phyloP scores from a whole-genome alignment of 1,140 invertebrate species.

The Papilio xuthus region DNA sequence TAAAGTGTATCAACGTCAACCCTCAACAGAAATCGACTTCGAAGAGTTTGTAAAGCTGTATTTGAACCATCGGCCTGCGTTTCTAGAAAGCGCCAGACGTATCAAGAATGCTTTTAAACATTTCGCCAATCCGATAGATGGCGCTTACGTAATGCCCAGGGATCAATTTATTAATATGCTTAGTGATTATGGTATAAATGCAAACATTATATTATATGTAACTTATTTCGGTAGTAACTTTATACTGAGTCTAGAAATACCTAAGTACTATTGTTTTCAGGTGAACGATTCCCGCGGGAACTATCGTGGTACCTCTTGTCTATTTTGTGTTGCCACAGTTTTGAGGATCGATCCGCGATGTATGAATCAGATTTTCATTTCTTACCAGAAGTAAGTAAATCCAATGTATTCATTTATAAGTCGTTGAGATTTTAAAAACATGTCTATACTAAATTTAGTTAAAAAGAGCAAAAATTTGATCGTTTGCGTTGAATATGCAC shows the following conservation, averaged over 20 bases:
- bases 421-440: not conserved
- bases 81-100: constrained; percentile 69
- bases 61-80: constrained; percentile 86
- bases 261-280: constrained; percentile 43
- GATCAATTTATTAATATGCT: constrained; percentile 65
- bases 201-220: constrained; percentile 4
- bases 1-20: constrained; percentile 80
- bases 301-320: constrained; percentile 69
- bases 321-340: constrained; percentile 62
- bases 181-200: constrained; percentile 51
- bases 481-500: too few relatives aligned
- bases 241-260: not conserved
- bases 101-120: constrained; percentile 59
- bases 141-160: constrained; percentile 48
- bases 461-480: too few relatives aligned
- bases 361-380: constrained; percentile 62
- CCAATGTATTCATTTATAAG: not conserved
- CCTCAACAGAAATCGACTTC: constrained; percentile 84
- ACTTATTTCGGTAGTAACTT: not conserved
- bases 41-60: constrained; percentile 88
- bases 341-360: constrained; percentile 60
- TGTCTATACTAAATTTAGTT: too few relatives aligned
- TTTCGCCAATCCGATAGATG: constrained; percentile 50
- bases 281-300: constrained; percentile 62
- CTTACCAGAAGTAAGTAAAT: constrained; percentile 59